Evolutionary conservation across 2,113 vertebrate species (phyloP), one percentile per base, ranked within the genome.

Genomic region (Eupsittula cactorum): DNA sequence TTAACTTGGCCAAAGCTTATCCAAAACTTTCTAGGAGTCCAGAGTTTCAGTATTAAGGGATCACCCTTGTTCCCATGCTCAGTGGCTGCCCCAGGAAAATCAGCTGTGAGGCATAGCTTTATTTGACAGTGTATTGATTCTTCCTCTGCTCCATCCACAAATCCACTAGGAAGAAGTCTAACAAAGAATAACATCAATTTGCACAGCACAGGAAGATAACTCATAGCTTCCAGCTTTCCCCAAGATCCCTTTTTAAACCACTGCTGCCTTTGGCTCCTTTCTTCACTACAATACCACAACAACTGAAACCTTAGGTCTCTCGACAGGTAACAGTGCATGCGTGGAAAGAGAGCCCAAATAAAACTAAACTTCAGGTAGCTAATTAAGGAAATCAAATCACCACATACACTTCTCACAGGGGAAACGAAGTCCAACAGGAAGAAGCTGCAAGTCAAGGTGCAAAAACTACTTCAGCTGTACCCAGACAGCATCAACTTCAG

Each of bases 121-220:
- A 41, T 41, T 55, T 6, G 3, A 35, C 49, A 24, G 52, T 3
- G 29, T 27, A 17, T 5, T 27, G 42, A 55, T 77, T 69, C 49
- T 55, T 41, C n/a, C 31, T 39, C 23, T 3, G 8, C 21, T 27
- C 49, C 18, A 35, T n/a, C 63, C 47, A 27, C 0, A 0, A 11
- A 29, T 16, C 55, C 0, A 0, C 80, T 88, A 53, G 76, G 76
- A 44, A 27, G 27, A 18, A 75, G 49, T 19, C 73, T 53, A 55
- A 67, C 11, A 28, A 52, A 59, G 44, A 78, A 5, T 2, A 87
- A 60, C 47, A 64, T 13, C 65, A 16, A 20, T 74, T 42, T 68
- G 55, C 33, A 57, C 82, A 82, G 69, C 60, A 37, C 60, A 6
- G 7, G 70, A 53, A 91, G 47, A 20, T 1, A 68, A 31, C 17